A percentile compares a stretch with the other conserved stretches of the same genome.
These are phyloP conservation scores for Heptranchias perlo DNA, from an alignment of 2,113 vertebrate species.

Conservation along the genomic window DNA sequence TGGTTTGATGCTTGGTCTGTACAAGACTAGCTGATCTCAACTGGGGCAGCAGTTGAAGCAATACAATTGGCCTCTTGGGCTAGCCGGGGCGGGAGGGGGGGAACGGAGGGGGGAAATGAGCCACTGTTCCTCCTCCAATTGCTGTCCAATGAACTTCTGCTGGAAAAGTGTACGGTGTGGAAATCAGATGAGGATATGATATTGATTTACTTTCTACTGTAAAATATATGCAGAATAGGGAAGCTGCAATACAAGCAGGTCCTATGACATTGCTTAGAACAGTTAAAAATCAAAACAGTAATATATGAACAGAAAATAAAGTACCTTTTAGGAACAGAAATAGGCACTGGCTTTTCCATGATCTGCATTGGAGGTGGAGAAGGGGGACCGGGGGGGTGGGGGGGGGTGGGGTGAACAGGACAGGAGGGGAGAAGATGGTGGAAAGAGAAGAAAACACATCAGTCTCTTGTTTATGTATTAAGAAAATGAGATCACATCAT, in stretches of 20 bases:
- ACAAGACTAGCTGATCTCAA: not conserved
- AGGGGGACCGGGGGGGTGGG: not conserved
- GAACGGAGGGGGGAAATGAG: constrained; percentile 32
- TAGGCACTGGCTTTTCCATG: constrained; percentile 57
- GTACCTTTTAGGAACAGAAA: constrained; percentile 63
- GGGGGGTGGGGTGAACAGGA: not conserved
- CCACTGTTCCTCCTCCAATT: not conserved
- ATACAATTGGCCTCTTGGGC: not conserved
- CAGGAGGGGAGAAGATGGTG: not conserved
- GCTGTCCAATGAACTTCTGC: not conserved
- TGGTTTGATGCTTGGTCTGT: not conserved
- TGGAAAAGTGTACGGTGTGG: not conserved
- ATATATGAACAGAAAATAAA: not conserved
- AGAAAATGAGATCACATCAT: not conserved
- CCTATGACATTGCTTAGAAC: too few relatives aligned
- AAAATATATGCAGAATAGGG: not conserved
- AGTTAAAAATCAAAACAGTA: not conserved
- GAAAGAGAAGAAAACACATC: constrained; percentile 48
- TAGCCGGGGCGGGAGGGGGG: not conserved
- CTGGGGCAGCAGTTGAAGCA: not conserved
- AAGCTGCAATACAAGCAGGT: not conserved
- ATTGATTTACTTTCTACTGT: not conserved
- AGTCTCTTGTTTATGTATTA: constrained; percentile 42
- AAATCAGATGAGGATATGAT: not conserved
- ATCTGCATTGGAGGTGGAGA: constrained; percentile 46